Evolutionary conservation across 2,797 vertebrate genomes (phyloP), one percentile per base, ranked within the genome.

Genomic region (Sebastes minor): DNA sequence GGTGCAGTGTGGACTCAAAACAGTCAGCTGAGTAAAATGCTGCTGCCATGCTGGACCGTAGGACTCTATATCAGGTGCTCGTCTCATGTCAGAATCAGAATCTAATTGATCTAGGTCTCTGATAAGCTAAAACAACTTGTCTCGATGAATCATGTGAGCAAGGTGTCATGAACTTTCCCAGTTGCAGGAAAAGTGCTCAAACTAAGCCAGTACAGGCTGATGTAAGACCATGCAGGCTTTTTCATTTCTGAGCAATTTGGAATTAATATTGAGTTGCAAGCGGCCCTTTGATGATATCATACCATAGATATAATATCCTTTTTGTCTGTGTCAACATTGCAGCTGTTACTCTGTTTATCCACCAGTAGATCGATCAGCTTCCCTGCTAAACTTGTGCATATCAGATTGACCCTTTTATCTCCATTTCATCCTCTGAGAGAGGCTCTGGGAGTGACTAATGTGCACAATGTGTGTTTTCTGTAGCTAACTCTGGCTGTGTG

Each of bases 1-100:
- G 63, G 25, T 62, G 53, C 70, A 76, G 68, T 52, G 3, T 35
- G 52, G 16, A 46, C 42, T 46, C 42, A 18, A 46, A 4, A 59
- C 23, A 16, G 76, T 89, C 84, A 74, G 73, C 69, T 78, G 76
- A 81, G 57, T 60, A 28, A 25, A 46, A 61, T 13, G 61, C 11
- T 27, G 12, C 65, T 10, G 28, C 23, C 71, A 18, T 16, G n/a
- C 28, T 32, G 56, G 13, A 27, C 5, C 4, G 9, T 28, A 23
- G 52, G 3, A 22, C 20, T 46, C 5, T 6, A 0, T 18, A 13
- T 71, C 77, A 71, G 62, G 13, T 74, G 55, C 82, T 78, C 12
- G 46, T 64, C 64, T 85, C 62, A 11, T 65, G 16, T 64, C 57
- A 67, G 33, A 64, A 66, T 78, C 42, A 35, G 4, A n/a, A 67